These are phyloP conservation scores for Caenorhabditis plicata DNA, from an alignment of 2,888 invertebrate genomes.

Conservation along the genomic window DNA sequence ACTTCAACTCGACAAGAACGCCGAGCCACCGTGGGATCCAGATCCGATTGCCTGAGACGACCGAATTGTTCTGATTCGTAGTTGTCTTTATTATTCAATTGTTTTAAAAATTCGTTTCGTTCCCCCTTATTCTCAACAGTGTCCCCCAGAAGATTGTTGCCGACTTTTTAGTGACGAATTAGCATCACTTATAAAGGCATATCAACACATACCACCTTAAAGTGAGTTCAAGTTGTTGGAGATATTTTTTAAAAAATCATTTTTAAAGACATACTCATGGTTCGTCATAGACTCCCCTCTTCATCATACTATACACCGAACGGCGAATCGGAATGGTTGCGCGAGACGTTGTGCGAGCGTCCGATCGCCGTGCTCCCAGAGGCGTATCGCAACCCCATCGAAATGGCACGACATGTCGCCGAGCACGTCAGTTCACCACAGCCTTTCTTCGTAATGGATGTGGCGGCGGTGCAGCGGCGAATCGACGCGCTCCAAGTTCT, in stretches of 20 bases:
- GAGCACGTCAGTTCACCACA: constrained; percentile 24
- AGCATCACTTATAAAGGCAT: constrained; percentile 30
- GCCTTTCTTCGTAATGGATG: constrained; percentile 63
- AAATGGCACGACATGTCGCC: constrained; percentile 45
- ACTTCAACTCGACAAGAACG: constrained; percentile 51
- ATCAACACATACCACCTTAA: constrained; percentile 40
- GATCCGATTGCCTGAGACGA: constrained; percentile 49
- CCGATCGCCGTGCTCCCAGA: constrained; percentile 34
- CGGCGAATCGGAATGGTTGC: constrained; percentile 35
- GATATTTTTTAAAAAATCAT: constrained; percentile 10
- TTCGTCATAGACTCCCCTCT: constrained; percentile 43
- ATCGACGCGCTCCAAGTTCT: constrained; percentile 75
- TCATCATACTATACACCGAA: constrained; percentile 38
- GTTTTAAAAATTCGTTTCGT: no score
- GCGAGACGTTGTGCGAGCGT: constrained; percentile 37
- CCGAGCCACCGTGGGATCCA: constrained; percentile 56
- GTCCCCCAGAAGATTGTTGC: constrained; percentile 27
- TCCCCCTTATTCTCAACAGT: no score
- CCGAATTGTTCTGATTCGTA: no score
- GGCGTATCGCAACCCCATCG: constrained; percentile 22
- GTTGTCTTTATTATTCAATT: no score
- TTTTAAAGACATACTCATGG: no score
- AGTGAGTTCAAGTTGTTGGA: background rate
- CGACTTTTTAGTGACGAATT: constrained; percentile 44
- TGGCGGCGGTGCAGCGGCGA: constrained; percentile 44